Conservation (phyloP, 2,888 invertebrate genomes). For the Sinodicranocentrus sp. region DNA sequence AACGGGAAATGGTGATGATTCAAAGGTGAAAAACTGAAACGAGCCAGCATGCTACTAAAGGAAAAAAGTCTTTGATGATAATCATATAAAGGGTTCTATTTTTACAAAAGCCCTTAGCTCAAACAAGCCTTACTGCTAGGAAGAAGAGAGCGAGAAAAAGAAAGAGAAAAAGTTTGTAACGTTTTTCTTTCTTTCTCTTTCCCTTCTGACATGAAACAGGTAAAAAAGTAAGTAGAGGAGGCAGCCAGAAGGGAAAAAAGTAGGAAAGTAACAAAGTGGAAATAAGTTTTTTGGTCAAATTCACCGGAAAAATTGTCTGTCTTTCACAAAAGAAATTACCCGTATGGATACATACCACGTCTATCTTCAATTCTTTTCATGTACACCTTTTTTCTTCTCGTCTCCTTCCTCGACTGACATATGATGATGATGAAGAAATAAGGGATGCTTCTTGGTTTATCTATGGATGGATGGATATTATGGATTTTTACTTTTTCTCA, state of each 20-base stretch:
- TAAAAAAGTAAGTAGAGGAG: background rate
- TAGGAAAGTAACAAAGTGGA: slow-evolving; percentile 62
- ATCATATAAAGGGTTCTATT: too few relatives aligned
- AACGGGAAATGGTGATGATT: background rate
- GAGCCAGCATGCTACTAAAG: background rate
- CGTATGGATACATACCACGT: slow-evolving; percentile 23
- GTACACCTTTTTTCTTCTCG: too few relatives aligned
- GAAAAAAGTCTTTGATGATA: slow-evolving; percentile 1
- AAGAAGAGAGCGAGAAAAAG: background rate
- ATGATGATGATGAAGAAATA: slow-evolving; percentile 27
- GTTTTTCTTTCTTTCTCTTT: background rate
- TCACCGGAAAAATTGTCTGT: slow-evolving; percentile 59
- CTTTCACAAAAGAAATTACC: slow-evolving; percentile 65
- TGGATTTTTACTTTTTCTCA: too few relatives aligned
- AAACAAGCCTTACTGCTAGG: too few relatives aligned
- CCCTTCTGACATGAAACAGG: slow-evolving; percentile 10
- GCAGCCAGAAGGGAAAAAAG: slow-evolving; percentile 59
- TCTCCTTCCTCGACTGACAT: too few relatives aligned
- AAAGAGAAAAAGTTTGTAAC: background rate
- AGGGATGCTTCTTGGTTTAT: background rate
- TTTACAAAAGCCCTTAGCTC: too few relatives aligned
- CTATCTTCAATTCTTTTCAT: too few relatives aligned
- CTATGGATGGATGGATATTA: too few relatives aligned
- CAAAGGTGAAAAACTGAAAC: background rate
- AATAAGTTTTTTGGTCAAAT: slow-evolving; percentile 47